These are phyloP conservation scores for Oeneis ivallda DNA, from an alignment of 2,888 invertebrate species.

Conservation along the genomic window DNA sequence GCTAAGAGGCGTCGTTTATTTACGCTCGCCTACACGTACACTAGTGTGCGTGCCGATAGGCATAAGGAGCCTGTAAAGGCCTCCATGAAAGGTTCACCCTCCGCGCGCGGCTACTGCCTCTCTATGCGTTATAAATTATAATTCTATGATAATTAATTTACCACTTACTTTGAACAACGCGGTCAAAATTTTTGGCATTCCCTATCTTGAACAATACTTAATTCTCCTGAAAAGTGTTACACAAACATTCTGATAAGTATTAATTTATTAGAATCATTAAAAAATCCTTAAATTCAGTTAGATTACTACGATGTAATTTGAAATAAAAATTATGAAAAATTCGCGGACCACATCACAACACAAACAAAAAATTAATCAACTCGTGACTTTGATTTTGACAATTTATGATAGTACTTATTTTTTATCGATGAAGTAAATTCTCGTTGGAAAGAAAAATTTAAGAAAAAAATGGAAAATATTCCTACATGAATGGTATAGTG, in stretches of 20 bases:
- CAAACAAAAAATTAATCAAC: background rate
- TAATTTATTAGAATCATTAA: background rate
- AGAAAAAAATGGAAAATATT: no score
- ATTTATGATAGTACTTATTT: background rate
- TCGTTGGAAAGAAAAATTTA: background rate
- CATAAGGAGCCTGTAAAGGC: no score
- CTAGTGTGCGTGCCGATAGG: no score
- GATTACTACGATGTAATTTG: conserved; percentile 13
- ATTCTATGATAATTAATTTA: no score
- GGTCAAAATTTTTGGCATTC: background rate
- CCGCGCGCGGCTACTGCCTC: no score
- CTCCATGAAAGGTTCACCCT: no score
- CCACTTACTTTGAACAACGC: conserved; percentile 12
- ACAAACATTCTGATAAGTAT: conserved; percentile 3
- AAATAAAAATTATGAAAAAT: conserved; percentile 10
- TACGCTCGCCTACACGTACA: no score
- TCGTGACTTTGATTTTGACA: conserved; percentile 15
- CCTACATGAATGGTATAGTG: no score
- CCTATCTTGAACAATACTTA: background rate
- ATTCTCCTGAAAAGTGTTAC: background rate
- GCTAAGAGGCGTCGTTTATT: no score
- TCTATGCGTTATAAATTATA: no score
- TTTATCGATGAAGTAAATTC: background rate
- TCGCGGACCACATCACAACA: conserved; percentile 12
- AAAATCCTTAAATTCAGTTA: background rate